Evolutionary conservation across 37 sponge, comb jelly and placozoan species (phyloP).

Genomic region (Spongilla lacustris): DNA sequence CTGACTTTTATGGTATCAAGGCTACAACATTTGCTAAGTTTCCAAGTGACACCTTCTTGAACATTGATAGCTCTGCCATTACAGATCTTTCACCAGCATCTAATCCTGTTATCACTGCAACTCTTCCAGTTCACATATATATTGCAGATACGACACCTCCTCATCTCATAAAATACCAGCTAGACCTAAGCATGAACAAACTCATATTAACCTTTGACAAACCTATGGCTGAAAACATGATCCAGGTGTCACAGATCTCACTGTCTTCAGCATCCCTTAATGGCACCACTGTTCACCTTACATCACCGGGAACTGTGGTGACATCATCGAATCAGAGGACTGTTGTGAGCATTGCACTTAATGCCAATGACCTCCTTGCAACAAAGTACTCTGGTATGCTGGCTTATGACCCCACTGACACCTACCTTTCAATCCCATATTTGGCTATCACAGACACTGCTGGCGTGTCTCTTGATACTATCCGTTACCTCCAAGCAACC

Average conservation of each 20-base stretch:
- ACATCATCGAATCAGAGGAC: conserved; percentile 37
- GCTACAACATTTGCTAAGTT: conserved; percentile 75
- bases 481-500: conserved; percentile 10
- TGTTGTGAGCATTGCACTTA: conserved; percentile 53
- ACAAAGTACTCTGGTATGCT: conserved; percentile 50
- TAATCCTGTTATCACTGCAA: conserved; percentile 31
- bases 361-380: conserved; percentile 55
- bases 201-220: conserved; percentile 78
- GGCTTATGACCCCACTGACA: conserved; percentile 35
- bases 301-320: conserved; percentile 56
- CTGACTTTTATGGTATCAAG: conserved; percentile 77
- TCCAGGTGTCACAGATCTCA: conserved; percentile 28
- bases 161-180: conserved; percentile 37
- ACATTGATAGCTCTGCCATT: conserved; percentile 56
- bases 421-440: conserved; percentile 56
- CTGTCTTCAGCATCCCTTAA: conserved; percentile 37
- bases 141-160: conserved; percentile 56
- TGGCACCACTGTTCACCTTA: conserved; percentile 45
- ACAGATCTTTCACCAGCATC: conserved; percentile 71
- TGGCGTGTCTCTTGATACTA: conserved; percentile 32
- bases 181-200: conserved; percentile 68
- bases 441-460: conserved; percentile 65
- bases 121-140: conserved; percentile 44
- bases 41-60: conserved; percentile 55
- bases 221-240: conserved; percentile 55